Base-by-base conservation (phyloP, 2,113 vertebrate genomes). In the Silurus asotus region DNA sequence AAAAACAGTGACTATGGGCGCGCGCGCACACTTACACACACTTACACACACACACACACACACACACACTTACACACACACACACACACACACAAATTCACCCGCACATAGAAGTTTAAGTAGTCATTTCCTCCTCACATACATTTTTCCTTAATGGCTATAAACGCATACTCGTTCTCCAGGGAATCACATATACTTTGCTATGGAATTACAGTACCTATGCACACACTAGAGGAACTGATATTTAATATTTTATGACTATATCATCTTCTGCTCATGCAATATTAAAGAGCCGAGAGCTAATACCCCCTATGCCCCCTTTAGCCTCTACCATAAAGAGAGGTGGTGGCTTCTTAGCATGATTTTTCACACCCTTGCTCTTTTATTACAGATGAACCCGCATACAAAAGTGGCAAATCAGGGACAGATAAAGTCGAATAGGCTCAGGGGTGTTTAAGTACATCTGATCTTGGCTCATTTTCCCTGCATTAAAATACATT, bases 181-280 rank as follows among this genome's bases (percentile, higher is more conserved):
- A 45, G 55, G 84, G 87, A 86, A 81, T 75, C 70, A n/a, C 67
- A 53, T 80, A 74, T 10, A 59, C 79, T 84, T 75, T 70, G 67
- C 58, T 76, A 15, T 37, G 58, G 64, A 88, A 74, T 74, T 69
- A 87, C 69, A 59, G 67, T 61, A 61, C 59, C 86, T 83, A 64
- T 83, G 82, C 82, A 80, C 87, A 75, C 70, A 87, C 51, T 76
- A 59, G 82, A 80, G 82, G 87, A 72, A 72, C 83, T 87, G 79
- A 85, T 85, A 87, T 87, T 90, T 83, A 88, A 88, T 88, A 90
- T 90, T 88, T 90, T 51, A 90, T 88, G 80, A 75, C 85, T 79
- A 87, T 86, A 88, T 87, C 78, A 87, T 90, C 85, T 88, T 74
- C 86, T 79, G 65, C 86, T 86, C 79, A 90, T 88, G 74, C 80